Percentiles rank a stretch among this genome's conserved stretches.
phyloP scores from a whole-genome alignment of 2,797 vertebrate genomes.

The Amazona ochrocephala region DNA sequence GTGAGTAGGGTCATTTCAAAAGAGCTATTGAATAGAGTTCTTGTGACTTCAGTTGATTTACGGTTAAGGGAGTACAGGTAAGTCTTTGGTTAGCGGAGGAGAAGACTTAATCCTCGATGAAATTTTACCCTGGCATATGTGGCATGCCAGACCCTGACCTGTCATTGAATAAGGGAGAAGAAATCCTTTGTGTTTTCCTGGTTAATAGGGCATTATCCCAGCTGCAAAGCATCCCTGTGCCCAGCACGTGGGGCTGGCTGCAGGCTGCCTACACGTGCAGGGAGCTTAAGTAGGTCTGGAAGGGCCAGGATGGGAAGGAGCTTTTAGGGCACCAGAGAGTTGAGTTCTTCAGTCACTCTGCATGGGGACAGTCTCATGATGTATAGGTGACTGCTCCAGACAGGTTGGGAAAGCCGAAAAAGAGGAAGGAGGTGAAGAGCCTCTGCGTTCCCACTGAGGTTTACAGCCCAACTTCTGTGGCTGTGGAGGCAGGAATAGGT shows the following conservation, averaged over 20 bases:
- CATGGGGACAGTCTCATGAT: fast-evolving
- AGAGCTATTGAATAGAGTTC: background rate
- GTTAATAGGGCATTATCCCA: background rate
- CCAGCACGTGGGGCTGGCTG: background rate
- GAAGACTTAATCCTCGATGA: background rate
- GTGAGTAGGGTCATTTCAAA: background rate
- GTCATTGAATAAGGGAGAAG: background rate
- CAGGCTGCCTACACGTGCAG: fast-evolving
- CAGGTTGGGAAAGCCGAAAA: background rate
- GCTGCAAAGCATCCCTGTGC: background rate
- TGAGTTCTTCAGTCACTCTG: background rate
- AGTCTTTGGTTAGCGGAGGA: background rate
- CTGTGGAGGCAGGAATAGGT: background rate
- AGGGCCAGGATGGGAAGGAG: background rate
- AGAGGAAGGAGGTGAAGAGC: fast-evolving
- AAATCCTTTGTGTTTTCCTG: background rate
- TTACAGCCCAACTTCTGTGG: fast-evolving
- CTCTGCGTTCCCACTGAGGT: background rate
- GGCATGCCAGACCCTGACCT: background rate
- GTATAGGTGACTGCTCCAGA: background rate
- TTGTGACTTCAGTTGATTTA: background rate
- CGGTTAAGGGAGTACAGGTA: background rate
- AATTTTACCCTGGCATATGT: background rate
- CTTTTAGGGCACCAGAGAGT: background rate
- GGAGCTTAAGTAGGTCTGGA: background rate